A percentile compares a stretch with the other conserved stretches of the same genome.
phyloP scores from a whole-genome alignment of 2,888 invertebrate genomes.

The Sericinus montela region DNA sequence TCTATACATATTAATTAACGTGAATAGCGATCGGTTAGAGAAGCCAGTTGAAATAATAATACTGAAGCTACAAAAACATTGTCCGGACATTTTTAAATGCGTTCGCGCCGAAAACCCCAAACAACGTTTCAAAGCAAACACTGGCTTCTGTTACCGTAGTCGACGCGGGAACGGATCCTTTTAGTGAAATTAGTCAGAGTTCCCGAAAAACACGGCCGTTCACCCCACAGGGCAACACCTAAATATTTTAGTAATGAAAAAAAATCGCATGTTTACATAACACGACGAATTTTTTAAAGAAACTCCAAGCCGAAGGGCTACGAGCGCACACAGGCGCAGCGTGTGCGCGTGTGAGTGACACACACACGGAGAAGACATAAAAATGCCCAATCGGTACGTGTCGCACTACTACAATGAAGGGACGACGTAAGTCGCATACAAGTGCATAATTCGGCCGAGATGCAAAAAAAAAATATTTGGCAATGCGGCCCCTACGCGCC shows the following conservation, averaged over 20 bases:
- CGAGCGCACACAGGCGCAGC: conserved; percentile 62
- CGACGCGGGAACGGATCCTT: conserved; percentile 52
- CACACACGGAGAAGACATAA: conserved; percentile 61
- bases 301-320: conserved; percentile 62
- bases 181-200: conserved; percentile 72
- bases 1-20: too few relatives aligned
- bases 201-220: conserved; percentile 72
- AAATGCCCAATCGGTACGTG: conserved; percentile 75
- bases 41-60: too few relatives aligned
- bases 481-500: conserved; percentile 79
- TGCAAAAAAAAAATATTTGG: conserved; percentile 80
- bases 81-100: conserved; percentile 36
- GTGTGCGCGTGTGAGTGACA: conserved; percentile 61
- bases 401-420: conserved; percentile 78
- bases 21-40: too few relatives aligned
- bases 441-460: conserved; percentile 80
- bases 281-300: conserved; percentile 66
- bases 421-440: conserved; percentile 79
- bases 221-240: conserved; percentile 68
- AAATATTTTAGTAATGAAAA: conserved; percentile 70
- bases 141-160: conserved; percentile 42
- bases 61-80: conserved; percentile 27
- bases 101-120: conserved; percentile 42
- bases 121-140: conserved; percentile 36
- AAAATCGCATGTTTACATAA: conserved; percentile 74